These are phyloP conservation scores for Datnioides undecimradiatus DNA, from an alignment of 2,113 vertebrate species.

Conservation along the genomic window DNA sequence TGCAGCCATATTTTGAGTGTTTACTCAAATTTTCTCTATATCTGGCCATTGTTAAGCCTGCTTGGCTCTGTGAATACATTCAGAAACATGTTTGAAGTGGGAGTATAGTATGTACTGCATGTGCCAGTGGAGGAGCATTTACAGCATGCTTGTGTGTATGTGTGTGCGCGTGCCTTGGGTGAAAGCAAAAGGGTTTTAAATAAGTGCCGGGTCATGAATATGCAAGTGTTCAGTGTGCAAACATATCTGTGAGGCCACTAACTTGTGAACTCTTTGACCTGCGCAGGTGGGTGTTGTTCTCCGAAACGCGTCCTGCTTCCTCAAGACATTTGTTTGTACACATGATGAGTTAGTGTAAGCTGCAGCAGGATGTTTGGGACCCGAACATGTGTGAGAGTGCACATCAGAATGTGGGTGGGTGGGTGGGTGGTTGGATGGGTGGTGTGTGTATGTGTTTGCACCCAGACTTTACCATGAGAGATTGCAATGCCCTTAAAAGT, in stretches of 20 bases:
- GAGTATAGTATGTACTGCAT: slow-evolving; percentile 40
- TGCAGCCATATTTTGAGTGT: slow-evolving; percentile 67
- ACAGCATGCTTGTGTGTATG: slow-evolving; percentile 3
- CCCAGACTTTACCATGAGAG: slow-evolving; percentile 47
- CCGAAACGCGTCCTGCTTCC: slow-evolving; percentile 53
- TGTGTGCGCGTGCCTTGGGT: background rate
- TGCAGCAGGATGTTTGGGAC: slow-evolving; percentile 82
- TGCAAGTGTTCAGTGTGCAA: slow-evolving; percentile 14
- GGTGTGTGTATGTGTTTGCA: slow-evolving; percentile 53
- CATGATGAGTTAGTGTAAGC: slow-evolving; percentile 80
- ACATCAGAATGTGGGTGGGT: slow-evolving; percentile 56
- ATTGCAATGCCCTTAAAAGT: slow-evolving; percentile 62
- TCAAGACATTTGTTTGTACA: slow-evolving; percentile 81
- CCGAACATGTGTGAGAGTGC: slow-evolving; percentile 60
- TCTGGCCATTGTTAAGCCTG: slow-evolving; percentile 69
- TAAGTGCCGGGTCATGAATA: slow-evolving; percentile 23
- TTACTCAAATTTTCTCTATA: slow-evolving; percentile 71
- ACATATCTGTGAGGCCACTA: slow-evolving; percentile 37
- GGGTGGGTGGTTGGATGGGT: slow-evolving; percentile 35
- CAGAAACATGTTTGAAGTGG: slow-evolving; percentile 55
- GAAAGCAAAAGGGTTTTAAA: slow-evolving; percentile 17
- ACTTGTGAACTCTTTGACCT: slow-evolving; percentile 67
- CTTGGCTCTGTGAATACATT: slow-evolving; percentile 63
- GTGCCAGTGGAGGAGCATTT: slow-evolving; percentile 30
- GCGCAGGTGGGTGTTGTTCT: slow-evolving; percentile 79